phyloP scores from a whole-genome alignment of 1,140 invertebrate genomes.

The Halictus rubicundus region DNA sequence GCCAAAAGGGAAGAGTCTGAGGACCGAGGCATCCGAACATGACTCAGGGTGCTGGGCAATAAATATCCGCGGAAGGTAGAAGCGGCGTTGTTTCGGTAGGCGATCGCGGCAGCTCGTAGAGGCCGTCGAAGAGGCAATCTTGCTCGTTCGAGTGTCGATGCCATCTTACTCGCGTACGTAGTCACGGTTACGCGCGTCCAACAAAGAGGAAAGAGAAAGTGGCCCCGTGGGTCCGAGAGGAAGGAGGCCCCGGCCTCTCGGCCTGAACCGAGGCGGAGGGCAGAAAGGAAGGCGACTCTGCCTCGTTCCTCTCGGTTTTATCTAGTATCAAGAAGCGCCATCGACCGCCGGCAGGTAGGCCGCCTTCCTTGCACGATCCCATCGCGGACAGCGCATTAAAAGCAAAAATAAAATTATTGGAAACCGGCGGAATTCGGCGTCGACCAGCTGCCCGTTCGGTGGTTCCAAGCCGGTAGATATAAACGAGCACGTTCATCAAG shows the following conservation, averaged over 20 bases:
- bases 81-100: conserved; percentile 27
- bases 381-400: conserved; percentile 70
- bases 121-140: conserved; percentile 44
- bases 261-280: neutral
- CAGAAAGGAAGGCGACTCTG: conserved; percentile 24
- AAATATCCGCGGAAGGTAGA: conserved; percentile 44
- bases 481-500: conserved; percentile 62
- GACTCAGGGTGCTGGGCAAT: conserved; percentile 27
- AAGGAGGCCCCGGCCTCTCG: neutral
- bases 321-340: conserved; percentile 66
- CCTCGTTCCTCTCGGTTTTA: conserved; percentile 55
- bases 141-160: conserved; percentile 30
- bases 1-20: neutral
- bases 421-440: conserved; percentile 69
- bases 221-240: neutral
- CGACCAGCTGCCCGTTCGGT: conserved; percentile 48
- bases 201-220: conserved; percentile 2
- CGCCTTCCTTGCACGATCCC: conserved; percentile 54
- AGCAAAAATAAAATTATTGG: conserved; percentile 75
- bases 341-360: conserved; percentile 46
- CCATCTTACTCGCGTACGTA: conserved; percentile 33
- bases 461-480: conserved; percentile 55
- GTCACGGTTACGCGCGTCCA: conserved; percentile 39
- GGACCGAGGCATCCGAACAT: neutral
- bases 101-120: conserved; percentile 6